These are phyloP conservation scores for Sebastes nivosus DNA, from an alignment of 2,797 vertebrate species.

Conservation along the genomic window DNA sequence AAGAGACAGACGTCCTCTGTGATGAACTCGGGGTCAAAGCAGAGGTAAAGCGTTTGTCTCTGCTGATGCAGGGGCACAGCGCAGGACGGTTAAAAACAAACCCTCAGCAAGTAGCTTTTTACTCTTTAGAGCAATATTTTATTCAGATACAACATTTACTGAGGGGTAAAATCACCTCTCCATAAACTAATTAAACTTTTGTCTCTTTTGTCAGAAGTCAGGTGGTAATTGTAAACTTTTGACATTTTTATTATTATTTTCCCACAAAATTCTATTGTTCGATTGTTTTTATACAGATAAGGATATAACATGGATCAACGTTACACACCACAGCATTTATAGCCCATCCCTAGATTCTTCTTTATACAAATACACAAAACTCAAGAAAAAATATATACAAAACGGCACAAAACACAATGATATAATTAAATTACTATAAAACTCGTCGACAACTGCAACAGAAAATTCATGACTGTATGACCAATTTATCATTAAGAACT, in stretches of 20 bases:
- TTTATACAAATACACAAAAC: too few relatives aligned
- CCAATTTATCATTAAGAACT: too few relatives aligned
- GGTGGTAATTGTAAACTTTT: neutral
- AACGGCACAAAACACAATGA: too few relatives aligned
- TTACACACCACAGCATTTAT: too few relatives aligned
- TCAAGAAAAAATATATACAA: too few relatives aligned
- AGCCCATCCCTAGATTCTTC: too few relatives aligned
- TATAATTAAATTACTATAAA: too few relatives aligned
- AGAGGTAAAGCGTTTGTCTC: conserved; percentile 20
- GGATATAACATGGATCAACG: too few relatives aligned
- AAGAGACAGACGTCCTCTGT: conserved; percentile 61
- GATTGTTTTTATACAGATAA: neutral
- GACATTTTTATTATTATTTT: neutral
- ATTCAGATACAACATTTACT: neutral
- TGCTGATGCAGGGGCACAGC: conserved; percentile 48
- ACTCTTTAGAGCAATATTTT: neutral
- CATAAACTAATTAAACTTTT: neutral
- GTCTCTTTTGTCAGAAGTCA: neutral
- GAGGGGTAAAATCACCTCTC: neutral
- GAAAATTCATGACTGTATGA: too few relatives aligned
- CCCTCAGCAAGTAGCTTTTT: neutral
- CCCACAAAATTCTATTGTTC: neutral
- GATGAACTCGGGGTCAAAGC: conserved; percentile 36
- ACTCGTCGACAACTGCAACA: too few relatives aligned
- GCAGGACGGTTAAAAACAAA: neutral